Evolutionary conservation across 1,140 invertebrate species (phyloP), one percentile per base, ranked within the genome.

Genomic region (Ptiloglossa arizonensis): DNA sequence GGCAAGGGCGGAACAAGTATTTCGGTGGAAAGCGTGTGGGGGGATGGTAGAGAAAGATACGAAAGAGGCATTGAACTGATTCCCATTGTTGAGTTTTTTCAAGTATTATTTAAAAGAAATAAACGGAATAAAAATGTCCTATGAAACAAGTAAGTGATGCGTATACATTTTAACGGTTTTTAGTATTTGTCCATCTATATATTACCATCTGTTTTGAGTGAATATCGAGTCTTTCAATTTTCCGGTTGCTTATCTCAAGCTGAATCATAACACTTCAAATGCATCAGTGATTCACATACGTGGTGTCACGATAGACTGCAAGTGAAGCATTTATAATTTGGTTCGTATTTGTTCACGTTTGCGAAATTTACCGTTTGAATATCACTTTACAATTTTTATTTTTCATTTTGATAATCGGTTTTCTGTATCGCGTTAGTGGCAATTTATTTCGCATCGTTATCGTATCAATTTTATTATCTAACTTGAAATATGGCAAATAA

Each of bases 1-100:
- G 89, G 88, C 78, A 90, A 89, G 89, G 89, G 88, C 87, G 89
- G 88, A 86, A 89, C 88, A 84, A 81, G 79, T 79, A 82, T 87
- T 73, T 50, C 27, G 32, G n/a, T 64, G 72, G 75, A 68, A 77
- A 72, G 77, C 70, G 83, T 79, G 60, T 68, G 62, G 44, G 68
- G 68, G 57, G 54, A 78, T 62, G 77, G 59, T 64, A 73, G 72
- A 74, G 77, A 63, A 52, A 67, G 82, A 81, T 79, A 80, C 64
- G 41, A 67, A 77, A 64, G 41, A 52, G 81, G 52, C 82, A 74
- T 82, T 56, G 66, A 70, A 81, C 44, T 32, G 57, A 64, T 73
- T 82, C 46, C 11, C n/a, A 48, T 48, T 50, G 29, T 69, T 66
- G 22, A 68, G 41, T 74, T 79, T 66, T 67, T 59, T 79, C 54